A percentile compares a stretch with the other conserved stretches of the same genome.
phyloP scores from a whole-genome alignment of 2,797 vertebrate genomes.

The Threskiornis aethiopicus region DNA sequence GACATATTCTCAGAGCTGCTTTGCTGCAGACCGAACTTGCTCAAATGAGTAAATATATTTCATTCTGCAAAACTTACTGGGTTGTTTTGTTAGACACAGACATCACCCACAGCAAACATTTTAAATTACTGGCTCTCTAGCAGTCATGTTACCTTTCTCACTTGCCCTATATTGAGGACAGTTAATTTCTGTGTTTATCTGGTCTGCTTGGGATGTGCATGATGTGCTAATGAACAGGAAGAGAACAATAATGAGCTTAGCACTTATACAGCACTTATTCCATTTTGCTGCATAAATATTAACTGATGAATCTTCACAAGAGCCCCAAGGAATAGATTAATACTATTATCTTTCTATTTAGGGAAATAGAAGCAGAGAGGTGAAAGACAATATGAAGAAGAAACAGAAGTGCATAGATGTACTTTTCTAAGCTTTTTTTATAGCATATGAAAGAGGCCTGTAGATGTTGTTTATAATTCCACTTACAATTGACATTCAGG shows the following conservation, averaged over 20 bases:
- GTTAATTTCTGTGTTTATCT: conserved; percentile 42
- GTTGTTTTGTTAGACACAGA: neutral
- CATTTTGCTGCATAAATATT: conserved; percentile 30
- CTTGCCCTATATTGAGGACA: neutral
- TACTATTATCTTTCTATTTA: conserved; percentile 33
- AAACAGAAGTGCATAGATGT: neutral
- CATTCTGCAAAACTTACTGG: neutral
- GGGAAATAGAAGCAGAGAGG: neutral
- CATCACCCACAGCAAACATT: neutral
- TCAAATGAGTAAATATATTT: neutral
- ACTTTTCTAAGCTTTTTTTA: neutral
- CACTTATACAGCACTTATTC: neutral
- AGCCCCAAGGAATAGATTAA: conserved; percentile 11
- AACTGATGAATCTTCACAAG: conserved; percentile 18
- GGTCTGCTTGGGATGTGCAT: neutral
- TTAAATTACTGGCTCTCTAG: neutral
- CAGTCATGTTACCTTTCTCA: neutral
- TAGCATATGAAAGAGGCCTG: neutral
- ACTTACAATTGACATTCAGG: neutral
- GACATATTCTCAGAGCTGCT: neutral
- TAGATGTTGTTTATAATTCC: neutral
- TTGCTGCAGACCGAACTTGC: neutral
- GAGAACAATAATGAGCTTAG: conserved; percentile 20
- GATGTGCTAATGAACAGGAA: conserved; percentile 19
- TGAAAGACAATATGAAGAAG: neutral